Evolutionary conservation across 2,113 vertebrate species (phyloP).

Genomic region (Podiceps cristatus): DNA sequence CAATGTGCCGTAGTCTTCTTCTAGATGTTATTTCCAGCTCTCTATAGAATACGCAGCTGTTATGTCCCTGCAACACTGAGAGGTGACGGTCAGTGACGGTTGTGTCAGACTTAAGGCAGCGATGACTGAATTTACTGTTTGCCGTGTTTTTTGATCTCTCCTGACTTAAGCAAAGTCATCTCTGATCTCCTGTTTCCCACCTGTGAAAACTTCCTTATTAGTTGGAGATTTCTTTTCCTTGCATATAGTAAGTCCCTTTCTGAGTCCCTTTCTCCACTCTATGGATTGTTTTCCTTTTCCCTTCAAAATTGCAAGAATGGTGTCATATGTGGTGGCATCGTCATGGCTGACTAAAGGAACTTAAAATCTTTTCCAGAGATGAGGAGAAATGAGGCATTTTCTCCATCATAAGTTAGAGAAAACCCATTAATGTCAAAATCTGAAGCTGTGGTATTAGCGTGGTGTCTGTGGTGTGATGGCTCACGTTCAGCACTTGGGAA

Average conservation of each 20-base stretch:
- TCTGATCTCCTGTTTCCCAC: neutral
- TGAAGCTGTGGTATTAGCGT: neutral
- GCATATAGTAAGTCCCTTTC: neutral
- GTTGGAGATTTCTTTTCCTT: neutral
- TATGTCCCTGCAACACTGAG: neutral
- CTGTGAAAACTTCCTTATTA: neutral
- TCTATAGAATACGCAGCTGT: neutral
- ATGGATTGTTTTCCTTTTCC: neutral
- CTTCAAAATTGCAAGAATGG: neutral
- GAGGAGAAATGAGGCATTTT: neutral
- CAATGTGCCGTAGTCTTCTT: fast-evolving
- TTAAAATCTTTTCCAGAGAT: neutral
- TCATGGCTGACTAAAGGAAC: neutral
- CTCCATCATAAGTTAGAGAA: neutral
- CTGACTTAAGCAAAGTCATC: neutral
- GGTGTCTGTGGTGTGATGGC: neutral
- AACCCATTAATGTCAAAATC: neutral
- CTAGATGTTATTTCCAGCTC: neutral
- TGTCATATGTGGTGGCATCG: neutral
- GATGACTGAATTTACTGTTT: neutral
- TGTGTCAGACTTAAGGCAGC: neutral
- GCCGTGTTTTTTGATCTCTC: neutral
- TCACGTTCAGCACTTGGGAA: neutral
- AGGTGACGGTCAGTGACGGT: fast-evolving
- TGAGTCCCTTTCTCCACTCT: neutral